These are phyloP conservation scores for Thereuonema tuberculata DNA, from an alignment of 1,140 invertebrate species.

Conservation along the genomic window DNA sequence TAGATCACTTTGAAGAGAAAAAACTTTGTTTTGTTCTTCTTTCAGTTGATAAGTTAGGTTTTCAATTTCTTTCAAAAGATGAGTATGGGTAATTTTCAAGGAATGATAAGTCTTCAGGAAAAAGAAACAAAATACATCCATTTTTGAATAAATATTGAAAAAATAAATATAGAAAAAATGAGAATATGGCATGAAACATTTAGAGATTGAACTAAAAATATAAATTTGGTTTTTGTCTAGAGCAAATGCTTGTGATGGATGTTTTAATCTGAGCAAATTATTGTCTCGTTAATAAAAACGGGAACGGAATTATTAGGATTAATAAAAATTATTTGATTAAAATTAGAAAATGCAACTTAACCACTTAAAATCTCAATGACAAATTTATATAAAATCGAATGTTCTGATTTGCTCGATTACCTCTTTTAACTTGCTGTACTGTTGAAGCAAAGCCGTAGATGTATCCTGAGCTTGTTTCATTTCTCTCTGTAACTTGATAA, in stretches of 20 bases:
- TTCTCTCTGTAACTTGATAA: constrained; percentile 36
- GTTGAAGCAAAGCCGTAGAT: constrained; percentile 27
- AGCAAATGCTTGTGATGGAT: too few relatives aligned
- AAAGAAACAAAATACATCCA: not conserved
- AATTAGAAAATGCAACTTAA: too few relatives aligned
- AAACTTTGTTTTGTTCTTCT: constrained; percentile 31
- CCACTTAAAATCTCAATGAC: too few relatives aligned
- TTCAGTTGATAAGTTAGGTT: constrained; percentile 29
- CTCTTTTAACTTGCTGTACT: constrained; percentile 31
- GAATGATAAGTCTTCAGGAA: constrained; percentile 27
- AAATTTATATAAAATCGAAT: too few relatives aligned
- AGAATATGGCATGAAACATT: too few relatives aligned
- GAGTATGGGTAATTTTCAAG: constrained; percentile 31
- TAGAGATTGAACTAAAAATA: too few relatives aligned
- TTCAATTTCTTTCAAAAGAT: constrained; percentile 33
- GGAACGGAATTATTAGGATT: too few relatives aligned
- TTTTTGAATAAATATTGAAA: not conserved
- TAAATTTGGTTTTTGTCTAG: too few relatives aligned
- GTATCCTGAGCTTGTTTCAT: constrained; percentile 34
- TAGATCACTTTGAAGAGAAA: constrained; percentile 29
- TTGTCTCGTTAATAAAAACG: too few relatives aligned
- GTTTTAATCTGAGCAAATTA: too few relatives aligned
- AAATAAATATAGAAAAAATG: too few relatives aligned
- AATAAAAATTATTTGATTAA: too few relatives aligned
- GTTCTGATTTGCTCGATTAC: constrained; percentile 21